Conservation (phyloP, 2,113 vertebrate genomes). For the Chlamydotis undulata region DNA sequence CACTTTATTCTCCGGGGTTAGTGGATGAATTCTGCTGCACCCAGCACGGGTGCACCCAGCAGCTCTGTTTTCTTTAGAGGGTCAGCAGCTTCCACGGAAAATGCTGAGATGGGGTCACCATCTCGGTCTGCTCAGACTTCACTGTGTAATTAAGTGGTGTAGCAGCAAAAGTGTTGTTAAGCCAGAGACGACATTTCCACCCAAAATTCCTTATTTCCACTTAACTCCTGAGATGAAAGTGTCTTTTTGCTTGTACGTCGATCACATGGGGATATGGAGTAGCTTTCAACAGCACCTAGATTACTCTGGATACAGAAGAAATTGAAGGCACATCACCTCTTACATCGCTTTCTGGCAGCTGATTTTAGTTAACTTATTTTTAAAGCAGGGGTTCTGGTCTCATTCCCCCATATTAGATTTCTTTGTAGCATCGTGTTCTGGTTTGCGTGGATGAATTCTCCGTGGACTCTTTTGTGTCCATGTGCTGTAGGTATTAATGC, state of each 20-base stretch:
- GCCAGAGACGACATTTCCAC: not conserved
- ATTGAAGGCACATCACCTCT: not conserved
- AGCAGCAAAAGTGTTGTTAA: not conserved
- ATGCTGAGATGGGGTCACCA: rapidly evolving
- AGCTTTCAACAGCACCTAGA: not conserved
- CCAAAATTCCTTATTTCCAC: not conserved
- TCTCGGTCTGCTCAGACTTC: not conserved
- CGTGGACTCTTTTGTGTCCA: not conserved
- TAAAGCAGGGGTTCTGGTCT: not conserved
- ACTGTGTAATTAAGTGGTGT: not conserved
- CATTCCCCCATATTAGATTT: not conserved
- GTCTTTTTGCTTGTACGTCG: not conserved
- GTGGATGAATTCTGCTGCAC: not conserved
- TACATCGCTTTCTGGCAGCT: not conserved
- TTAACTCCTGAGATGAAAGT: not conserved
- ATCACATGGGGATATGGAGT: not conserved
- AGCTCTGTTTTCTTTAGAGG: not conserved
- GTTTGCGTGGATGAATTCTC: not conserved
- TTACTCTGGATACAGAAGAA: not conserved
- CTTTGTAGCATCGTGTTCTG: not conserved
- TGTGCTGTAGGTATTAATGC: rapidly evolving
- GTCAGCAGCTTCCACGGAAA: not conserved
- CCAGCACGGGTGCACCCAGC: not conserved
- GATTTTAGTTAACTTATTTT: not conserved
- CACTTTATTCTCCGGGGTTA: not conserved